These are phyloP conservation scores for Orycteropus afer DNA, from an alignment of 2,113 vertebrate species.

Conservation along the genomic window DNA sequence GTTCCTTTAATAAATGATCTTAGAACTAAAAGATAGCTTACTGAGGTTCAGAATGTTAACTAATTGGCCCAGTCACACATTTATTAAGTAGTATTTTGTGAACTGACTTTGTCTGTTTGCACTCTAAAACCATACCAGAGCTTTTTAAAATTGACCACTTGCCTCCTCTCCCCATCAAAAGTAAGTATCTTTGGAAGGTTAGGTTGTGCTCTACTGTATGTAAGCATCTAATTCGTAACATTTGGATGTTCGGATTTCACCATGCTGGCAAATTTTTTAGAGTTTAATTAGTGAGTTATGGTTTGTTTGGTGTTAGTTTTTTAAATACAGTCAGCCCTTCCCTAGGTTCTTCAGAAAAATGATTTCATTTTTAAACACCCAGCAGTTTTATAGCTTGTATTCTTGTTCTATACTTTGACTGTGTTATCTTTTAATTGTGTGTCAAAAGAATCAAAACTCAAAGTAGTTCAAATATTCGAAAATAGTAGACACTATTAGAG, in stretches of 20 bases:
- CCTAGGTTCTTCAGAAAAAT: not conserved
- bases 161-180: rapidly evolving
- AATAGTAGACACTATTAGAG: not conserved
- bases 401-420: not conserved
- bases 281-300: not conserved
- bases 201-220: not conserved
- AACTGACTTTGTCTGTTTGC: not conserved
- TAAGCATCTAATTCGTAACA: not conserved
- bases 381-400: not conserved
- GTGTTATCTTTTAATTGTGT: not conserved
- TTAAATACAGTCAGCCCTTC: not conserved
- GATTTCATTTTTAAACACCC: not conserved
- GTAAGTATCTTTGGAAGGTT: not conserved
- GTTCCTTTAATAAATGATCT: not conserved
- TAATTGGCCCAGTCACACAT: not conserved
- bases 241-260: not conserved
- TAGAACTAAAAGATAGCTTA: not conserved
- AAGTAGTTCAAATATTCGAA: not conserved
- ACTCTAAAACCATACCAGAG: not conserved
- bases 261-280: not conserved
- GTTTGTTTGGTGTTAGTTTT: not conserved
- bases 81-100: not conserved
- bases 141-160: not conserved
- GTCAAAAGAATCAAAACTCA: not conserved
- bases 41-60: not conserved